Evolutionary conservation across 2,888 invertebrate species (phyloP), one percentile per base, ranked within the genome.

Genomic region (Choreutis nemorana): DNA sequence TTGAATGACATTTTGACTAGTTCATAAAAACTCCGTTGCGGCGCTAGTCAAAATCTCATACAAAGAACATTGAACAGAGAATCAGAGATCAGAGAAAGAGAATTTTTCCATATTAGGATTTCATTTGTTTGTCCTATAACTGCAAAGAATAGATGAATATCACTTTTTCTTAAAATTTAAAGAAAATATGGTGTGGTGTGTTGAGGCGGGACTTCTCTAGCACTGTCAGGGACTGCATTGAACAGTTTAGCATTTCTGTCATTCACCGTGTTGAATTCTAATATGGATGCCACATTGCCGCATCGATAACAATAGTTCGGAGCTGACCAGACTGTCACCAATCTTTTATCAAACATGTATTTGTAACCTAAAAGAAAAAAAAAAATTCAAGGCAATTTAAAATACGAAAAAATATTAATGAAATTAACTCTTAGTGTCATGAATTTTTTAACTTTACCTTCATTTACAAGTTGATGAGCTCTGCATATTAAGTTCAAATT

Each of bases 291-390:
- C 31, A 97, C 89, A 66, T 99, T 99, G 26, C 98, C 99, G 62
- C 99, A 99, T 14, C 99, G 88, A 66, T 99, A 99, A 73, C 99
- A 99, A 71, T 99, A 99, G 78, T 99, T 99, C 3, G 99, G 99
- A 3, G 99, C 99, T 9, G 98, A 97, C 96, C 99, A 99, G 2
- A 99, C 95, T 0, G 99, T 99, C 18, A 98, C 97, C 47, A 99
- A 78, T 62, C 93, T 91, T 49, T 96, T 91, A 55, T 97, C 90
- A 70, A 99, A 99, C 94, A 98, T 96, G 65, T 96, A 99, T 80
- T 96, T 97, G 73, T 89, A 94, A 37, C 95, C 94, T 92, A 77
- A 12, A 82, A 65, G 28, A 22, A 42, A 33, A 32, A n/a, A 18
- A 14, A 8, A 23, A 9, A 29, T n/a, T 14, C 4, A 26, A 23